phyloP scores from a whole-genome alignment of 1,140 invertebrate genomes.

The Heliconius eleuchia region DNA sequence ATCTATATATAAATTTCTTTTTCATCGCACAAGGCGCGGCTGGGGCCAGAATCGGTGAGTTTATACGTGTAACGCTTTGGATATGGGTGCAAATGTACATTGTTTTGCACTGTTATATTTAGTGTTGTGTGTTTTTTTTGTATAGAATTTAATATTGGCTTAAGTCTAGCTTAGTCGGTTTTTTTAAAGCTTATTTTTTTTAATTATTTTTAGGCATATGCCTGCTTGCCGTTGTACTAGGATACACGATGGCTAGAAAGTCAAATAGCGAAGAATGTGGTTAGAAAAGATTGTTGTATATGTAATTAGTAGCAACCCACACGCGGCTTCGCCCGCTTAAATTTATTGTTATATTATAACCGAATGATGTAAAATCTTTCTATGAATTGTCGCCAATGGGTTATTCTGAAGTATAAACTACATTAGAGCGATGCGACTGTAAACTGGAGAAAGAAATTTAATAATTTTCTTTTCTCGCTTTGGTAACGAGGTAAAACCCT shows the following conservation, averaged over 20 bases:
- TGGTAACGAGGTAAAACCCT: no score
- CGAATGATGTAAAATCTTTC: no score
- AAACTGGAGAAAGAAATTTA: no score
- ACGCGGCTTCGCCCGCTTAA: no score
- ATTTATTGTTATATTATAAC: no score
- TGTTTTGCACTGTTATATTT: conserved; percentile 30
- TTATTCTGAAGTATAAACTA: no score
- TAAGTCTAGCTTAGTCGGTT: neutral
- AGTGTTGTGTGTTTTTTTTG: neutral
- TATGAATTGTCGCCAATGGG: no score
- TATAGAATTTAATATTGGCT: neutral
- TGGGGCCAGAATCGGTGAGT: conserved; percentile 80
- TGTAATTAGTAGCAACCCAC: neutral
- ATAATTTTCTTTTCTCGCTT: no score
- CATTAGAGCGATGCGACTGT: no score
- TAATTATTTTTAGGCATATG: conserved; percentile 53
- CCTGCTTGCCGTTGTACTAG: conserved; percentile 57
- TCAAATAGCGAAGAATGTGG: conserved; percentile 56
- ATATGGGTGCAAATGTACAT: conserved; percentile 50
- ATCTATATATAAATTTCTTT: conserved; percentile 25
- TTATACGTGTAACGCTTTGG: conserved; percentile 60
- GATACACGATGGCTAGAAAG: conserved; percentile 56
- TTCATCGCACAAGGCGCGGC: conserved; percentile 71
- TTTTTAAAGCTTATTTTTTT: conserved; percentile 4
- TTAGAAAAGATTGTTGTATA: conserved; percentile 41